Conservation (phyloP, 2,797 vertebrate species). For the Enteromius trimaculatus region DNA sequence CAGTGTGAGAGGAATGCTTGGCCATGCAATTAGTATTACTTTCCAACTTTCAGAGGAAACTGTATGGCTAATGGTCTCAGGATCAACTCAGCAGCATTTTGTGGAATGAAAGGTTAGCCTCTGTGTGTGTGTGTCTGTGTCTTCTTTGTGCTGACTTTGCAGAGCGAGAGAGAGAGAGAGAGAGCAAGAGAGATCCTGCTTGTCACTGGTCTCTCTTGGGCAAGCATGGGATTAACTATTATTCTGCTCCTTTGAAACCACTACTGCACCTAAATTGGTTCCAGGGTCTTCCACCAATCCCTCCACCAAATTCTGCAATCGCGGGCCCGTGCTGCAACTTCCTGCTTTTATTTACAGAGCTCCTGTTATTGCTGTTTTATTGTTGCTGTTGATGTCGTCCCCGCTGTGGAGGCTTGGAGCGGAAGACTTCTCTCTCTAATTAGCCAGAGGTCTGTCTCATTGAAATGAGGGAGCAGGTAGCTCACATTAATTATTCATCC, state of each 20-base stretch:
- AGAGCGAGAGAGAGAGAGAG: constrained; percentile 38
- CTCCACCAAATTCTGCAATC: constrained; percentile 50
- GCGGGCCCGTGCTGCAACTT: neutral
- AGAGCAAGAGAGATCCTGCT: constrained; percentile 57
- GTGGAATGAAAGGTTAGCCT: constrained; percentile 64
- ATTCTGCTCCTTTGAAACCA: constrained; percentile 67
- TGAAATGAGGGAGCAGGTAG: constrained; percentile 75
- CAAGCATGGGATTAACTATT: constrained; percentile 75
- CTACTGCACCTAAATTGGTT: constrained; percentile 71
- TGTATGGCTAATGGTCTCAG: constrained; percentile 66
- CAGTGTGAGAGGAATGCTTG: constrained; percentile 64
- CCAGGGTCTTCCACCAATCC: constrained; percentile 59
- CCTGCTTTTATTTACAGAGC: constrained; percentile 48
- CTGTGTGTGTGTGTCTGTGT: constrained; percentile 1
- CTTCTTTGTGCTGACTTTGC: constrained; percentile 73
- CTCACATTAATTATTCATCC: constrained; percentile 81
- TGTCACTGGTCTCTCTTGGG: constrained; percentile 66
- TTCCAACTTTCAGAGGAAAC: constrained; percentile 66
- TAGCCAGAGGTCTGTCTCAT: constrained; percentile 74
- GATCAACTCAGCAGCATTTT: constrained; percentile 69
- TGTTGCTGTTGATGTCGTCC: constrained; percentile 66
- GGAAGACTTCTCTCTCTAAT: constrained; percentile 77
- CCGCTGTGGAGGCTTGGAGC: constrained; percentile 48
- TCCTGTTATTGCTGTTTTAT: constrained; percentile 64
- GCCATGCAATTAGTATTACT: constrained; percentile 68